Conservation (phyloP, 2,888 invertebrate species). For the Pocota personata region DNA sequence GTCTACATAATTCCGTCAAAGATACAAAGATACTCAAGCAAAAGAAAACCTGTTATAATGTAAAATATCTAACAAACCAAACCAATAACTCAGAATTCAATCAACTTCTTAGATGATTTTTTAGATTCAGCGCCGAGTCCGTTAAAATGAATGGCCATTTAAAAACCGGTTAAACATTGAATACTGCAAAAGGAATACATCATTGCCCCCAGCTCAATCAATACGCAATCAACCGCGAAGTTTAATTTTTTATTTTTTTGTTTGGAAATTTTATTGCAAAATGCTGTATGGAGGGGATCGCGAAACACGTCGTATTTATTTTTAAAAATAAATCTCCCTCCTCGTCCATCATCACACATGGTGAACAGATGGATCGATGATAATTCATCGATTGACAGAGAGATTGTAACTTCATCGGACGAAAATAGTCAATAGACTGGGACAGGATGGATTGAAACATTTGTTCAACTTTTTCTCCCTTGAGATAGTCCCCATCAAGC, state of each 20-base stretch:
- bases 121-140: background rate
- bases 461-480: background rate
- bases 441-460: background rate
- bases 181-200: background rate
- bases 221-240: background rate
- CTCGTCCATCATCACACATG: conserved; percentile 32
- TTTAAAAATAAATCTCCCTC: conserved; percentile 18
- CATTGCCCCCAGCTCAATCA: background rate
- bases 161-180: background rate
- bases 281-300: background rate
- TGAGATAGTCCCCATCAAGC: conserved; percentile 1
- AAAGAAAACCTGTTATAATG: background rate
- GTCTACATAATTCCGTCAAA: background rate
- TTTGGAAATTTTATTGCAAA: background rate
- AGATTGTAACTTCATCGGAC: conserved; percentile 26
- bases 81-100: background rate
- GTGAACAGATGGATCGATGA: conserved; percentile 52
- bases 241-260: background rate
- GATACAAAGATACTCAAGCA: background rate
- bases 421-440: conserved; percentile 34
- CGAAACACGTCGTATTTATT: background rate
- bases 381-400: conserved; percentile 55
- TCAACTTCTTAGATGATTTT: conserved; percentile 3
- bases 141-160: background rate
- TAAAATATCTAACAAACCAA: background rate